Percentiles rank a stretch among this genome's conserved stretches.
phyloP scores from a whole-genome alignment of 2,113 vertebrate genomes.

The Chloropsis hardwickii region DNA sequence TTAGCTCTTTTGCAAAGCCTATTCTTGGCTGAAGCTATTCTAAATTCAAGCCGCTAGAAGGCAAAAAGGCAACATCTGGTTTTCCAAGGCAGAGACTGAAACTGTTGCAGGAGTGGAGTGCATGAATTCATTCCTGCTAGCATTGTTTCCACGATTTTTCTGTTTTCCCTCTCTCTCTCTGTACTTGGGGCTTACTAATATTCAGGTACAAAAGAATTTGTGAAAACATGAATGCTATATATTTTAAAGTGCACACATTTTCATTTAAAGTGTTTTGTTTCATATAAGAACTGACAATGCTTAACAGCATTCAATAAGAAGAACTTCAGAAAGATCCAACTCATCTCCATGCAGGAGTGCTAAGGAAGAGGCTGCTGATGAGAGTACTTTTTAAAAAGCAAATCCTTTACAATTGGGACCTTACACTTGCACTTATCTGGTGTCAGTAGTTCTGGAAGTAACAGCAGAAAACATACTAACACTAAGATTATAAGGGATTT shows the following conservation, averaged over 20 bases:
- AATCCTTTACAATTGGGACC: neutral
- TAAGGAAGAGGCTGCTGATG: fast-evolving
- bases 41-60: constrained; percentile 60
- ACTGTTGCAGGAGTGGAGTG: neutral
- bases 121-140: neutral
- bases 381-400: neutral
- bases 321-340: neutral
- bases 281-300: neutral
- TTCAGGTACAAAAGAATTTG: neutral
- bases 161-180: neutral
- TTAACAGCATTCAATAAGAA: neutral
- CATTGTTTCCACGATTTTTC: neutral
- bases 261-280: neutral
- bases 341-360: neutral
- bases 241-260: neutral
- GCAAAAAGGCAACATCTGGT: neutral
- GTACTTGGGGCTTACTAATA: neutral
- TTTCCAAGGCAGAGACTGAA: neutral
- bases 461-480: neutral
- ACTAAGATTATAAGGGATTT: neutral
- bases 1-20: neutral
- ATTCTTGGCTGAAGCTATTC: neutral
- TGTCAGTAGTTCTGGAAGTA: neutral
- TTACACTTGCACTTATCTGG: neutral
- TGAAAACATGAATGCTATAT: neutral